Evolutionary conservation across 2,888 invertebrate species (phyloP).

Genomic region (Ariolimax columbianus): DNA sequence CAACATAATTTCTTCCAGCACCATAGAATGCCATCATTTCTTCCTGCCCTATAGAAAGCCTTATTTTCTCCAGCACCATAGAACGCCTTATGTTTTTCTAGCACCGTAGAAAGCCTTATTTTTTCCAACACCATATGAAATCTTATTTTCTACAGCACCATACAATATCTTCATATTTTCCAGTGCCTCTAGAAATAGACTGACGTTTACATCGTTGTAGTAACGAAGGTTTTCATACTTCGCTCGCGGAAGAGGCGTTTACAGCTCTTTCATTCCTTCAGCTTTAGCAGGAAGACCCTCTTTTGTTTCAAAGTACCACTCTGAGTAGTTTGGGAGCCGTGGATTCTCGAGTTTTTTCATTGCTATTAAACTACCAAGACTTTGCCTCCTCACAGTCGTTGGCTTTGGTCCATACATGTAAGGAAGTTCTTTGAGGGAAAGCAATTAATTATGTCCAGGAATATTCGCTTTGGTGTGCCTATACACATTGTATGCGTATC

Average conservation of each 20-base stretch:
- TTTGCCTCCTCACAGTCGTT: neutral
- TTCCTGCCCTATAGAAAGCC: no score
- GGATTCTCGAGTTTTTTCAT: neutral
- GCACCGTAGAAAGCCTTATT: no score
- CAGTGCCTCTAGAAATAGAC: neutral
- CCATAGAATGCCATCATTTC: no score
- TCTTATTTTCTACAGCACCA: no score
- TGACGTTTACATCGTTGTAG: slow-evolving; percentile 8
- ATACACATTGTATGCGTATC: neutral
- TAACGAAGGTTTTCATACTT: neutral
- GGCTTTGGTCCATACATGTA: neutral
- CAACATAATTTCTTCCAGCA: no score
- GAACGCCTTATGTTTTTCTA: no score
- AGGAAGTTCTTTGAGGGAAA: neutral
- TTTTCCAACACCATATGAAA: no score
- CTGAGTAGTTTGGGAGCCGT: neutral
- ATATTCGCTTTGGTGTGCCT: neutral
- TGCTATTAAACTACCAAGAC: neutral
- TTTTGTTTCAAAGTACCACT: neutral
- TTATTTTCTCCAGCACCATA: no score
- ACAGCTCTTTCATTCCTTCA: neutral
- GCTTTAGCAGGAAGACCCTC: neutral
- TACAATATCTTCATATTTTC: neutral
- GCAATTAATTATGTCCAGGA: neutral
- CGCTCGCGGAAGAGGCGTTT: neutral